These are phyloP conservation scores for Isaurus tuberculatus DNA, from an alignment of 92 coral and sea anemone genomes.

Conservation along the genomic window DNA sequence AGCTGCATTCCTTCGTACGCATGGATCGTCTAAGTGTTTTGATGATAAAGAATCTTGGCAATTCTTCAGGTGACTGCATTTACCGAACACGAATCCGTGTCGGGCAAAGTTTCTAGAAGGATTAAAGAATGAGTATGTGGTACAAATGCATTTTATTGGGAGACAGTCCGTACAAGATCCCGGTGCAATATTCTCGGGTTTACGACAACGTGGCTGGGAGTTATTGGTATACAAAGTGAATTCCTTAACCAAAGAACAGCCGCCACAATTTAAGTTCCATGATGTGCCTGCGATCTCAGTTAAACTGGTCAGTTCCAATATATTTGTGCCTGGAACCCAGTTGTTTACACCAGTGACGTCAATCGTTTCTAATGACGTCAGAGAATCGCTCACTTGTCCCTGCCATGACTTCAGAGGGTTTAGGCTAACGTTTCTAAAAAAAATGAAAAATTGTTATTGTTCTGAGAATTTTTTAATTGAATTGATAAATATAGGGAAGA, in stretches of 20 bases:
- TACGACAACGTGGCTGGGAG: conserved; percentile 3
- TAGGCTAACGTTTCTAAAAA: conserved; percentile 52
- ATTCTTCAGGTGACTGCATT: not conserved
- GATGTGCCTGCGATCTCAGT: conserved; percentile 16
- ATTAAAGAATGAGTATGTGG: not conserved
- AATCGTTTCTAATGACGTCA: conserved; percentile 34
- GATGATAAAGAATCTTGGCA: not conserved
- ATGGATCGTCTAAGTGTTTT: conserved; percentile 15
- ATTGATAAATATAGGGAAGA: not conserved
- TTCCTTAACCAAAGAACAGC: conserved; percentile 36
- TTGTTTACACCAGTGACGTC: conserved; percentile 9
- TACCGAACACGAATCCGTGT: conserved; percentile 22
- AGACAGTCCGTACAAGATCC: conserved; percentile 28
- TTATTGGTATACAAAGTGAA: not conserved
- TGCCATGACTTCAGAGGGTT: conserved; percentile 56
- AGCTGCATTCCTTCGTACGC: conserved; percentile 15
- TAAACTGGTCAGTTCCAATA: conserved; percentile 1
- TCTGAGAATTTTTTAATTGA: not conserved
- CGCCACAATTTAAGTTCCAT: conserved; percentile 1
- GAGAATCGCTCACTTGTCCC: conserved; percentile 45
- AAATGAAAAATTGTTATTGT: not conserved
- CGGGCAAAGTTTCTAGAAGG: conserved; percentile 15
- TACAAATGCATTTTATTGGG: conserved; percentile 14
- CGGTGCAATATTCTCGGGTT: not conserved
- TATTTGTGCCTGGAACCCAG: conserved; percentile 14